A percentile compares a stretch with the other conserved stretches of the same genome.
These are phyloP conservation scores for Drosophila nikananu DNA, from an alignment of 1,140 invertebrate species.

Conservation along the genomic window DNA sequence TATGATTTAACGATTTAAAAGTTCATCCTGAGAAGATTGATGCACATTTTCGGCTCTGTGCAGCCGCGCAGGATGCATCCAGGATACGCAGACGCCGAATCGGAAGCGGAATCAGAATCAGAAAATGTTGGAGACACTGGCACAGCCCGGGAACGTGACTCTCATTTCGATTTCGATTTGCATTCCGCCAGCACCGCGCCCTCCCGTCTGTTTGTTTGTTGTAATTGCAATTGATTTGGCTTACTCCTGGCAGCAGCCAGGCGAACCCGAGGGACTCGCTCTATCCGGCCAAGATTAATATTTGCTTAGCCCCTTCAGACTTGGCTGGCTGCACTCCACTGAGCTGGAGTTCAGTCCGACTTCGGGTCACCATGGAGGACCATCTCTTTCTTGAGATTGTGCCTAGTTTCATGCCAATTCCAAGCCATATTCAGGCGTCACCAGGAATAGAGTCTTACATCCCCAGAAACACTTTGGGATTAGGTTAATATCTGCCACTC, in stretches of 20 bases:
- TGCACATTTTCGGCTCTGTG: not conserved
- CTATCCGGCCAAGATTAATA: slow-evolving; percentile 48
- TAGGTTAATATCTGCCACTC: not conserved
- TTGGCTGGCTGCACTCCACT: not conserved
- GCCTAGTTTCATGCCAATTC: not conserved
- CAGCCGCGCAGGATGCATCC: not conserved
- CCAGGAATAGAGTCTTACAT: too few species aligned
- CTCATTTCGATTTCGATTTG: slow-evolving; percentile 58
- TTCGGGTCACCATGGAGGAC: not conserved
- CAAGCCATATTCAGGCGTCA: not conserved
- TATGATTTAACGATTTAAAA: too few species aligned
- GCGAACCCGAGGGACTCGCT: slow-evolving; percentile 30
- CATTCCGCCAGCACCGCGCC: slow-evolving; percentile 16
- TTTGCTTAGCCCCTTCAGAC: slow-evolving; percentile 25
- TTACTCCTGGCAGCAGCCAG: slow-evolving; percentile 20
- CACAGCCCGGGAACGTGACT: slow-evolving; percentile 43
- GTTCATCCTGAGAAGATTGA: too few species aligned
- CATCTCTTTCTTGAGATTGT: not conserved
- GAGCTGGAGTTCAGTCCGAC: too few species aligned
- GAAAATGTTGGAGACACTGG: slow-evolving; percentile 45
- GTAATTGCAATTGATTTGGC: slow-evolving; percentile 62
- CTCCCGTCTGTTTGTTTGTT: slow-evolving; percentile 38
- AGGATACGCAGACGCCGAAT: slow-evolving; percentile 4
- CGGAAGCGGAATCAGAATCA: slow-evolving; percentile 4
- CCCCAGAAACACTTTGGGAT: not conserved